Percentiles rank a stretch among this genome's conserved stretches.
phyloP scores from a whole-genome alignment of 2,113 vertebrate species.

The Gymnobelideus leadbeateri region DNA sequence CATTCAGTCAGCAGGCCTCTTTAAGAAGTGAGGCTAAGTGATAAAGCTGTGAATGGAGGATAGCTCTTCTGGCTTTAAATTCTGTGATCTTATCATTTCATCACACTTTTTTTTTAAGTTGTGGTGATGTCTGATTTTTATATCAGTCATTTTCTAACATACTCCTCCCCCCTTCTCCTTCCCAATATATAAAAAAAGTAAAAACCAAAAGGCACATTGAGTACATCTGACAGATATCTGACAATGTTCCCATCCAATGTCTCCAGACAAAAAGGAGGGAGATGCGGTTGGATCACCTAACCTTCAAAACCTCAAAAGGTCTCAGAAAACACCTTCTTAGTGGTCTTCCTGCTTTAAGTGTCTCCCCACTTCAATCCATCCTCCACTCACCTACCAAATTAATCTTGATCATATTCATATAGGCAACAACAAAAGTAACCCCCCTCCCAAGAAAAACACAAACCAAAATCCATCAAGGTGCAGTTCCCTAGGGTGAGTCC shows the following conservation, averaged over 20 bases:
- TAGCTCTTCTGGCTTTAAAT: neutral
- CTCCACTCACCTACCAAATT: too few species aligned
- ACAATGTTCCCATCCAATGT: neutral
- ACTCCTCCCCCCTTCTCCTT: neutral
- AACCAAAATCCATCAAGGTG: neutral
- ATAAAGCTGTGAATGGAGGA: too few species aligned
- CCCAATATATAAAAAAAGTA: neutral
- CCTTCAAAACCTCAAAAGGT: neutral
- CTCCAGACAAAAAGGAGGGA: neutral
- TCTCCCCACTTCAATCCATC: too few species aligned
- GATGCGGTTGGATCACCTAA: neutral
- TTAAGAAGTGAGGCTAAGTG: too few species aligned
- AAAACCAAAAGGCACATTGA: neutral
- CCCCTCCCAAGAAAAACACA: neutral
- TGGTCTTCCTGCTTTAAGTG: too few species aligned
- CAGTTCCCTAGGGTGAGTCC: slow-evolving; percentile 17
- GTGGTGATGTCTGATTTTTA: neutral
- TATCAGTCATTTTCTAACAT: neutral
- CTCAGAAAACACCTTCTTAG: too few species aligned
- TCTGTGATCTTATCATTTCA: neutral
- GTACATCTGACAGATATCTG: neutral
- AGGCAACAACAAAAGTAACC: too few species aligned
- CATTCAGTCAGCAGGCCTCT: too few species aligned
- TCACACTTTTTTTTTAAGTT: neutral
- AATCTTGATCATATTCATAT: neutral